Percentiles rank a stretch among this genome's conserved stretches.
Conservation (phyloP, 2,888 invertebrate species). For the Frankliniella intonsa region DNA sequence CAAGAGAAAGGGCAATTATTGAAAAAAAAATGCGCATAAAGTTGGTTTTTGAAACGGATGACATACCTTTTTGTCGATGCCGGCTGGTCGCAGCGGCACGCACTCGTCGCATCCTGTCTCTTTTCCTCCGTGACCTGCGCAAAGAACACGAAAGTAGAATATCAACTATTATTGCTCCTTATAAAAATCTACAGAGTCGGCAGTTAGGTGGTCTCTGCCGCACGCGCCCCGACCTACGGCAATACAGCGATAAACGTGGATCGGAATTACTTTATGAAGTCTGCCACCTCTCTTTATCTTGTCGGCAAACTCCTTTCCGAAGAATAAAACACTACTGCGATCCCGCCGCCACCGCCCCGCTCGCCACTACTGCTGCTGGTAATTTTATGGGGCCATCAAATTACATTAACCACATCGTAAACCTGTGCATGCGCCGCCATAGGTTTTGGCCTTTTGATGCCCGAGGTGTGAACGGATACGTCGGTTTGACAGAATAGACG, state of each 20-base stretch:
- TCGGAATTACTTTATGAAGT: conserved; percentile 6
- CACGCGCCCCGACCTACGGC: too few relatives aligned
- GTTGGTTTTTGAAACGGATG: too few relatives aligned
- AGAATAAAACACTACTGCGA: conserved; percentile 17
- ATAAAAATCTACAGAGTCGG: too few relatives aligned
- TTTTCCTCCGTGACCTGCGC: not conserved
- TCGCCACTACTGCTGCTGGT: not conserved
- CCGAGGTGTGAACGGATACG: conserved; percentile 17
- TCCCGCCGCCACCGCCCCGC: not conserved
- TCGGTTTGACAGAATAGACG: conserved; percentile 22
- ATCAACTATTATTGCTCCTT: too few relatives aligned
- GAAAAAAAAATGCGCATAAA: too few relatives aligned
- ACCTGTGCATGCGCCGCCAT: conserved; percentile 15
- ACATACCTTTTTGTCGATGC: too few relatives aligned
- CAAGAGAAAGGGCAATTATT: too few relatives aligned
- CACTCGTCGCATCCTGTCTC: too few relatives aligned
- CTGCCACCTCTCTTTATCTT: not conserved
- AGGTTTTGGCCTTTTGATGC: conserved; percentile 24
- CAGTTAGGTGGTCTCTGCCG: too few relatives aligned
- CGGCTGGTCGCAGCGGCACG: too few relatives aligned
- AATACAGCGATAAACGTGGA: not conserved
- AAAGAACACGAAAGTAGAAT: too few relatives aligned
- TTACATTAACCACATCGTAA: conserved; percentile 23
- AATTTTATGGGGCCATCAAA: conserved; percentile 25
- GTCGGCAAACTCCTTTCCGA: conserved; percentile 7